Evolutionary conservation across 2,797 vertebrate species (phyloP), one percentile per base, ranked within the genome.

Genomic region (Saxicola maurus): DNA sequence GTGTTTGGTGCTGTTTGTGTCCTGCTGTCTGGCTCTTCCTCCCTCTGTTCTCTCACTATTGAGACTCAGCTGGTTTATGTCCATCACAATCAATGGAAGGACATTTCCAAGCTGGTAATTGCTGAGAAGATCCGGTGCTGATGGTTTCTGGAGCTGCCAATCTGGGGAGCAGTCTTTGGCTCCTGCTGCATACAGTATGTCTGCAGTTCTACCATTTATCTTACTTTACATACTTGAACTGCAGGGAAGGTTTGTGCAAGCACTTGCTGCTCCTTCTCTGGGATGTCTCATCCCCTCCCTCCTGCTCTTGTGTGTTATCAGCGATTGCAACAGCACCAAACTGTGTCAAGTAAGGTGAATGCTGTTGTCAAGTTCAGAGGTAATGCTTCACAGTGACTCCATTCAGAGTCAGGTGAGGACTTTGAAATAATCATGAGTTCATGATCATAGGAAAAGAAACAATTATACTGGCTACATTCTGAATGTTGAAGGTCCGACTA

Each of bases 41-140:
- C 80, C 67, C 56, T 85, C 93, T 94, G 76, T 75, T 91, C 78
- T 18, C 92, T 83, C 1, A 0, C 89, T 86, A 28, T 89, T 93
- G 95, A 96, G 96, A 51, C 10, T 25, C 97, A 97, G 96, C 96
- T 97, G 96, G 89, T 91, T 95, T 93, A 57, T 33, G 91, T 97
- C 95, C 60, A 16, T 97, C 96, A 93, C 81, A 86, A 95, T 93
- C 96, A 96, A 89, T 89, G 93, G 91, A 94, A 94, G 91, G 96
- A 95, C 94, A 94, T 96, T 97, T 97, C 96, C 53, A 90, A 96
- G 87, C 91, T 95, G 91, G 92, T 96, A 95, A 96, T 96, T 97
- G 95, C 96, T 87, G 67, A 88, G 88, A 95, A 92, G 93, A 96
- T 97, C 95, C 3, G 42, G 93, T 94, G 93, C 86, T 89, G 93